These are phyloP conservation scores for Myiagra hebetior DNA, from an alignment of 2,113 vertebrate genomes.

Conservation along the genomic window DNA sequence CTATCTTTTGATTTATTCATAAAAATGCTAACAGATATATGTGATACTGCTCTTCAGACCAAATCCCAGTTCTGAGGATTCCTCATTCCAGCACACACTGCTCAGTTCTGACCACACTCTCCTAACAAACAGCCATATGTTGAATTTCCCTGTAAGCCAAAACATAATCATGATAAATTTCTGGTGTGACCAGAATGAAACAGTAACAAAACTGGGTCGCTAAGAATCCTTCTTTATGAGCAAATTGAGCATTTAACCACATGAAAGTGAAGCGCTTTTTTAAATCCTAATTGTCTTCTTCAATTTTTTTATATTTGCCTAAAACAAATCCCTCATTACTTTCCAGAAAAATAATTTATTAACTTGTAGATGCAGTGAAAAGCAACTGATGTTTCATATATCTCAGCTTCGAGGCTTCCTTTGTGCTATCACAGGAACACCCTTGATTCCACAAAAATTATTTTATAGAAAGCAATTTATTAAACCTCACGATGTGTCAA, in stretches of 20 bases:
- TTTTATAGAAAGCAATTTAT: slow-evolving; percentile 28
- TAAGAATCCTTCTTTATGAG: not conserved
- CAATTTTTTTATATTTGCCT: not conserved
- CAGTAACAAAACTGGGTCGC: not conserved
- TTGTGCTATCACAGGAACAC: not conserved
- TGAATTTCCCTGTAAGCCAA: not conserved
- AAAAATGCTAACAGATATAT: not conserved
- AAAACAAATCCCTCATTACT: not conserved
- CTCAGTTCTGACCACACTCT: not conserved
- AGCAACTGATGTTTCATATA: not conserved
- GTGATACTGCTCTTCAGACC: not conserved
- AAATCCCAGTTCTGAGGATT: not conserved
- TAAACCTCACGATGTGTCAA: slow-evolving; percentile 34
- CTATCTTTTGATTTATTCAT: not conserved
- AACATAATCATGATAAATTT: not conserved
- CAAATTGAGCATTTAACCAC: not conserved
- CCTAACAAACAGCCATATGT: not conserved
- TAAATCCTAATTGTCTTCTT: not conserved
- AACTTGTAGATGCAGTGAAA: not conserved
- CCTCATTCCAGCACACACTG: not conserved
- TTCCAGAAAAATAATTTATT: not conserved
- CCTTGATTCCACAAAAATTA: not conserved
- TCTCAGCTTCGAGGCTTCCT: not conserved
- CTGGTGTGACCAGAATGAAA: not conserved
- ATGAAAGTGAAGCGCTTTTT: not conserved